Evolutionary conservation across 2,888 invertebrate genomes (phyloP).

Genomic region (Rugalucina vietnamica): DNA sequence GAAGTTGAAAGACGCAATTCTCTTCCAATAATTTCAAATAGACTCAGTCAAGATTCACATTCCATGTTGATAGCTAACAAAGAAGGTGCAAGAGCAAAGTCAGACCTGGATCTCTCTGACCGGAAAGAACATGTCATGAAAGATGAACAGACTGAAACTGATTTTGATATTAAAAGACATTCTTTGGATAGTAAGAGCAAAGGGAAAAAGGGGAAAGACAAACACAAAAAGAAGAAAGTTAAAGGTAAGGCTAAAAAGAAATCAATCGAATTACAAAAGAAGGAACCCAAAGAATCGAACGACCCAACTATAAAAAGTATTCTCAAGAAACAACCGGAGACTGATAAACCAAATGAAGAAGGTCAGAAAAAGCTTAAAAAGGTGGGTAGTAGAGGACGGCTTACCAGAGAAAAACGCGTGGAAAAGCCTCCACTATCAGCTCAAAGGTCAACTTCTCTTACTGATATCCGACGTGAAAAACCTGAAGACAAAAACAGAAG

Average conservation of each 20-base stretch:
- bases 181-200: background rate
- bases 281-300: background rate
- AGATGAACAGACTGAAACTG: background rate
- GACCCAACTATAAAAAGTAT: background rate
- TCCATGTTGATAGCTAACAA: background rate
- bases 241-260: background rate
- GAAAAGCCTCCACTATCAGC: background rate
- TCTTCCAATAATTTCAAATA: background rate
- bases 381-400: background rate
- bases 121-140: background rate
- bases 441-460: background rate
- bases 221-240: background rate
- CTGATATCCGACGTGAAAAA: background rate
- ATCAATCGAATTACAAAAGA: background rate
- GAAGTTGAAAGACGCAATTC: background rate
- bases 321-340: background rate
- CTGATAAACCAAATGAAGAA: background rate
- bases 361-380: background rate
- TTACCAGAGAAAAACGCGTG: background rate
- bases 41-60: background rate
- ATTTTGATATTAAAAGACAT: background rate
- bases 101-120: background rate
- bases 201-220: background rate
- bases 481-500: background rate
- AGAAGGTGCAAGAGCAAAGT: background rate